Evolutionary conservation across 2,888 invertebrate genomes (phyloP), one percentile per base, ranked within the genome.

Genomic region (Trimorus sp.): DNA sequence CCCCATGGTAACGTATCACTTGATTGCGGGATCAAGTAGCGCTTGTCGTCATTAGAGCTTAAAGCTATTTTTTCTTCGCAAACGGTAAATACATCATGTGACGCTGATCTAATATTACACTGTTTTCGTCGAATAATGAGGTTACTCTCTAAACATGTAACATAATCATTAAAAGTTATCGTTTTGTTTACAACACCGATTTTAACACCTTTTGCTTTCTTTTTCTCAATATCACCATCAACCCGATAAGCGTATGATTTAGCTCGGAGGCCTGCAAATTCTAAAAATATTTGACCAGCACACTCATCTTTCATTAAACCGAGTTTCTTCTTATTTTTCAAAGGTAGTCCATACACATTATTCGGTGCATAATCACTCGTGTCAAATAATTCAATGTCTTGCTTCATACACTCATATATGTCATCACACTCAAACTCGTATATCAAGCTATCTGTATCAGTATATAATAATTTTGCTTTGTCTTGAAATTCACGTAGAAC

Each of bases 241-340:
- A 84, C 56, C 68, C 66, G 77, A 7, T 83, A 73, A 1, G 76
- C 53, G 62, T 85, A 85, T 70, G 83, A 73, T 69, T 83, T 83
- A 11, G 68, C 65, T 15, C 82, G 59, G 2, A 75, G 15, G 7
- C 82, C 81, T 8, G 78, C 26, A 68, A 88, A 90, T 79, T 89
- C 87, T 0, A 79, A 85, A 83, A 89, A 36, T 82, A 83, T 75
- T 90, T 89, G 83, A 89, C 89, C 79, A 90, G 89, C 85, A 90
- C 87, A 49, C 54, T 54, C n/a, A n/a, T n/a, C n/a, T n/a, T n/a
- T n/a, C n/a, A n/a, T n/a, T n/a, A n/a, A n/a, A n/a, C n/a, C n/a
- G 12, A 54, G 16, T 0, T 42, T 42, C 79, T 88, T 89, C 59
- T 88, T 88, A 36, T 26, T 54, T 0, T 60, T 85, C 68, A 65